Conservation (phyloP, 2,888 invertebrate species). For the Mantis religiosa region DNA sequence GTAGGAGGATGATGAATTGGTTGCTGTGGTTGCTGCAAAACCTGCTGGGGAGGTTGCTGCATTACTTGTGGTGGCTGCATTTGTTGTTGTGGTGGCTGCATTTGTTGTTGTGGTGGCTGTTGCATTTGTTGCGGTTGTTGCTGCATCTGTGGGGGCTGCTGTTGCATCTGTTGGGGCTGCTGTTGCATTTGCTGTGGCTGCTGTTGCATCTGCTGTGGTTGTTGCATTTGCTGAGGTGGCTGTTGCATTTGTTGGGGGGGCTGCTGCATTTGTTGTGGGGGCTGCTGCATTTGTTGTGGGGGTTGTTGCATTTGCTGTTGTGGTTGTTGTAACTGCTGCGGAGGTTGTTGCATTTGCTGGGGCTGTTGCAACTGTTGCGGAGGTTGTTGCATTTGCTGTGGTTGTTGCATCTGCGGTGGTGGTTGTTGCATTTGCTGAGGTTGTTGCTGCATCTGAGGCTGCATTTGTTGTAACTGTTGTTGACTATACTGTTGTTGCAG, state of each 20-base stretch:
- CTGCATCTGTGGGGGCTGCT: not conserved
- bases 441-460: constrained; percentile 44
- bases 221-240: constrained; percentile 25
- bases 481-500: constrained; percentile 52
- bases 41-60: constrained; percentile 23
- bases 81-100: constrained; percentile 15
- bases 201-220: constrained; percentile 21
- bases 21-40: constrained; percentile 20
- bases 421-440: constrained; percentile 53
- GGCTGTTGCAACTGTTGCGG: constrained; percentile 39
- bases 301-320: constrained; percentile 41
- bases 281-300: constrained; percentile 39
- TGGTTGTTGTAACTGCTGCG: constrained; percentile 40
- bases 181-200: constrained; percentile 13
- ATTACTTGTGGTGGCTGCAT: constrained; percentile 26
- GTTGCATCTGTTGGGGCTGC: constrained; percentile 4
- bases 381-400: constrained; percentile 17
- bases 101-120: not conserved
- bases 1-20: constrained; percentile 24
- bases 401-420: constrained; percentile 51
- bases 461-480: constrained; percentile 34
- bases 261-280: constrained; percentile 39
- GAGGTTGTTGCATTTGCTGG: constrained; percentile 35
- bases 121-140: not conserved
- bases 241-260: constrained; percentile 39